Conservation (phyloP, 2,888 invertebrate genomes). For the Meandrusa payeni region DNA sequence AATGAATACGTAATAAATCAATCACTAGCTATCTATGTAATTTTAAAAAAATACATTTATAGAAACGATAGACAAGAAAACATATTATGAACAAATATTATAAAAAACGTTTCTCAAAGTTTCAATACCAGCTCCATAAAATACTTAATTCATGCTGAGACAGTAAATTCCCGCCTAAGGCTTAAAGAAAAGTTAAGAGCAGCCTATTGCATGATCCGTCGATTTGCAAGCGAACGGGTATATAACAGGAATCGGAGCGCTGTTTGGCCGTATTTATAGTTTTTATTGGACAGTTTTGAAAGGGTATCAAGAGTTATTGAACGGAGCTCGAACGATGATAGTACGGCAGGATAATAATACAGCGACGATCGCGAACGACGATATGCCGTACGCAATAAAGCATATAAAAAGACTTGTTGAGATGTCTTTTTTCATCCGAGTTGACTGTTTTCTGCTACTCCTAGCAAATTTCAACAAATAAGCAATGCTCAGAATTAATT, state of each 20-base stretch:
- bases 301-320: slow-evolving; percentile 31
- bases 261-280: slow-evolving; percentile 31
- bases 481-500: too few relatives aligned
- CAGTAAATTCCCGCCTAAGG: slow-evolving; percentile 54
- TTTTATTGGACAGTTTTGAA: slow-evolving; percentile 30
- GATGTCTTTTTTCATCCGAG: too few relatives aligned
- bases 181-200: slow-evolving; percentile 55
- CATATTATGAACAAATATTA: too few relatives aligned
- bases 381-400: slow-evolving; percentile 6
- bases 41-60: too few relatives aligned
- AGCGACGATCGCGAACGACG: too few relatives aligned
- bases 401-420: too few relatives aligned
- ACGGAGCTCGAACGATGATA: slow-evolving; percentile 9
- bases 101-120: too few relatives aligned
- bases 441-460: too few relatives aligned
- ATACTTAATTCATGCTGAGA: slow-evolving; percentile 29
- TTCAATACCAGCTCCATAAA: slow-evolving; percentile 33
- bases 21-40: too few relatives aligned
- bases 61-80: too few relatives aligned
- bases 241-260: slow-evolving; percentile 38
- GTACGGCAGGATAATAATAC: slow-evolving; percentile 10
- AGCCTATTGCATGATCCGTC: slow-evolving; percentile 50
- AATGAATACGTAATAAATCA: too few relatives aligned
- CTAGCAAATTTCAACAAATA: too few relatives aligned
- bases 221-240: slow-evolving; percentile 44